Conservation (phyloP, 2,888 invertebrate genomes). For the Sinhomidia bicolor region DNA sequence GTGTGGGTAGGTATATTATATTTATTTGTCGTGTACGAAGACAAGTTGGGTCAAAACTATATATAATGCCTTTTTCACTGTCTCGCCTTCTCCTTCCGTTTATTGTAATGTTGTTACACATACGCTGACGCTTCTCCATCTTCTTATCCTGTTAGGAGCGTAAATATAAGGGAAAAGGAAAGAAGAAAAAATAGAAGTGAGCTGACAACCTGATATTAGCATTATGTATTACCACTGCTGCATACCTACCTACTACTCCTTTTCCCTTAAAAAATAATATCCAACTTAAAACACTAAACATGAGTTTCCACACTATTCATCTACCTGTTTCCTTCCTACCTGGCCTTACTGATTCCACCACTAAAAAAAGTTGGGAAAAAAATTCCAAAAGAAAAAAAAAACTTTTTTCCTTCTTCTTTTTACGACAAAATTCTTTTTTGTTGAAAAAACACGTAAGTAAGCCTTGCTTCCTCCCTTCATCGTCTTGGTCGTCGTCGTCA, state of each 20-base stretch:
- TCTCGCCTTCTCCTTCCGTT: conserved; percentile 19
- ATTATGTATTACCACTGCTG: conserved; percentile 66
- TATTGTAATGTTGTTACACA: not conserved
- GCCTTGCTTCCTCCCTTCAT: conserved; percentile 1
- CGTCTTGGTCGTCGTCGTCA: not conserved
- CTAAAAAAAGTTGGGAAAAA: conserved; percentile 6
- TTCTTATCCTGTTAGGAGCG: too few relatives aligned
- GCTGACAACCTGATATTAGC: conserved; percentile 72
- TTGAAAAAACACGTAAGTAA: conserved; percentile 43
- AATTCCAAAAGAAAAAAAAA: conserved; percentile 43
- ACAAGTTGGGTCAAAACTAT: not conserved
- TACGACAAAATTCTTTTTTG: conserved; percentile 41
- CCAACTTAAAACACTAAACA: conserved; percentile 1
- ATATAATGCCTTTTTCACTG: not conserved
- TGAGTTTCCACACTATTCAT: not conserved
- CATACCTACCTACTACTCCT: not conserved
- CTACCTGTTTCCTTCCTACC: conserved; percentile 22
- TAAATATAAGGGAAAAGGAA: too few relatives aligned
- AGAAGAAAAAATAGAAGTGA: conserved; percentile 33
- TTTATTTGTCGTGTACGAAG: not conserved
- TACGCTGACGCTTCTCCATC: not conserved
- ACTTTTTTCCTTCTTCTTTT: conserved; percentile 8
- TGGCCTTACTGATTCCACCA: not conserved
- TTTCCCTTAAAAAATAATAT: conserved; percentile 20
- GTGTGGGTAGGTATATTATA: not conserved